phyloP scores from a whole-genome alignment of 2,113 vertebrate species.

The Macrotus californicus region DNA sequence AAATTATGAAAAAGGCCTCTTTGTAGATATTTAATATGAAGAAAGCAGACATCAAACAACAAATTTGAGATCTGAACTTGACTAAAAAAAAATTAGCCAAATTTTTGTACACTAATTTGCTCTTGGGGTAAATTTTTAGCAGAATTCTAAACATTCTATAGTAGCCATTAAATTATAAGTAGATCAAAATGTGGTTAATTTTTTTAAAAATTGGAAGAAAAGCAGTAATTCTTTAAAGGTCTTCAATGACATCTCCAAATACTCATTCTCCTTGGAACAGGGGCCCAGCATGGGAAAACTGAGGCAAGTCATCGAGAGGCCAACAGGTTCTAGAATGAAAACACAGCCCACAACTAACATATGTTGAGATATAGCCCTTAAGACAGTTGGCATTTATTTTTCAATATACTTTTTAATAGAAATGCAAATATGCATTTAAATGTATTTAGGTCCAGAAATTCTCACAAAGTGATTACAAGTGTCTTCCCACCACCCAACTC shows the following conservation, averaged over 20 bases:
- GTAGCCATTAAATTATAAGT: neutral
- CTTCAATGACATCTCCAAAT: neutral
- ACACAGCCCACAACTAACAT: neutral
- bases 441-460: neutral
- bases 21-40: neutral
- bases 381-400: neutral
- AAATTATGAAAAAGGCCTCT: neutral
- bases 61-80: neutral
- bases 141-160: constrained; percentile 1
- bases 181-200: neutral
- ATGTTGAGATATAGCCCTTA: neutral
- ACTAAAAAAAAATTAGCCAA: neutral
- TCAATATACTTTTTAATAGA: neutral
- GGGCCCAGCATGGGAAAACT: neutral
- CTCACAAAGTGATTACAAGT: neutral
- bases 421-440: neutral
- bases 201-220: constrained; percentile 11
- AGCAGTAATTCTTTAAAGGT: neutral
- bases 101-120: neutral
- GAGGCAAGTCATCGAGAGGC: neutral
- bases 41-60: neutral
- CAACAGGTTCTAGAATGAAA: neutral
- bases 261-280: neutral
- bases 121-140: neutral
- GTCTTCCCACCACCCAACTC: neutral